Evolutionary conservation across 1,140 invertebrate species (phyloP).

Genomic region (Polyergus mexicanus): DNA sequence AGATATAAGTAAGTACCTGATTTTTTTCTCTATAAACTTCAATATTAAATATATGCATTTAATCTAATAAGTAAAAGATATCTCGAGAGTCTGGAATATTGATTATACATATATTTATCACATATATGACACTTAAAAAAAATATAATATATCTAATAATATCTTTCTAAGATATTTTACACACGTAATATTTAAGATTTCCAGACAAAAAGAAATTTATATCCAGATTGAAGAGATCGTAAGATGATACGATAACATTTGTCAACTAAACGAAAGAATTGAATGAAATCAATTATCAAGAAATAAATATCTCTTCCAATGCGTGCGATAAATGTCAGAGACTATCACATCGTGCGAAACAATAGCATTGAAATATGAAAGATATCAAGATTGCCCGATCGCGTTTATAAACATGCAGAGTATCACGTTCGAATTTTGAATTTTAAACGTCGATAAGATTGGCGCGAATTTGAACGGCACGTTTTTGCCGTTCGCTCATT

Average conservation of each 20-base stretch:
- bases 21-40: too few species aligned
- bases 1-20: too few species aligned
- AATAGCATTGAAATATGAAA: constrained; percentile 1
- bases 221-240: background rate
- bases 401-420: background rate
- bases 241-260: background rate
- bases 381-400: constrained; percentile 14
- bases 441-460: background rate
- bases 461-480: background rate
- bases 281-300: background rate
- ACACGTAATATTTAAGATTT: background rate
- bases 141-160: background rate
- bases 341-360: background rate
- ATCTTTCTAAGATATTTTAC: background rate
- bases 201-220: background rate
- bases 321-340: background rate
- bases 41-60: too few species aligned
- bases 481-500: background rate
- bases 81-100: background rate
- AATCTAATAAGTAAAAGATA: background rate
- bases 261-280: background rate
- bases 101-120: background rate
- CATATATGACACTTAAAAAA: background rate
- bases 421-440: background rate
- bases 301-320: constrained; percentile 3